Conservation (phyloP, 35 echinoderm and acorn worm species). For the Apostichopus japonicus region DNA sequence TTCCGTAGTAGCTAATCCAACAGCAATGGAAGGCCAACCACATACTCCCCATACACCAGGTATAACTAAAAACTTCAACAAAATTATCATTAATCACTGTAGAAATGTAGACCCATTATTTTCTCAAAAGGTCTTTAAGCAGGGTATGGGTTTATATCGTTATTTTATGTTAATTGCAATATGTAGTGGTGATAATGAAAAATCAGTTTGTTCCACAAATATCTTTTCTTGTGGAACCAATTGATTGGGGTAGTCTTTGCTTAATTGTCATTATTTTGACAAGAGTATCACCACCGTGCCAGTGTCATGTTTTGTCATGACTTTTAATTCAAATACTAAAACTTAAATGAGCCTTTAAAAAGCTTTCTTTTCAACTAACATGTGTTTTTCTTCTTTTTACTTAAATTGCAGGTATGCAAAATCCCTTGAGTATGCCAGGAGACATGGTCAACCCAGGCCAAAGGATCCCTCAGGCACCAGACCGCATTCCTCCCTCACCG, state of each 20-base stretch:
- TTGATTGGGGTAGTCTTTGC: no score
- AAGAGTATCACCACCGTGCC: no score
- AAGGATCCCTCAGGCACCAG: conserved; percentile 39
- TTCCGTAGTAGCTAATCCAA: conserved; percentile 4
- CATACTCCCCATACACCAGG: conserved; percentile 25
- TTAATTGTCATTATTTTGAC: no score
- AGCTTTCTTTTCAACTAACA: not conserved
- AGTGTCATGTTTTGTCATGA: no score
- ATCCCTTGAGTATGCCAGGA: conserved; percentile 17
- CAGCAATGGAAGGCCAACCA: conserved; percentile 32
- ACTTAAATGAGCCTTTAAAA: not conserved
- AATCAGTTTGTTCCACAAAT: no score
- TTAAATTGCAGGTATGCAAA: conserved; percentile 27
- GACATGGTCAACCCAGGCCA: conserved; percentile 49
- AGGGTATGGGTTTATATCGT: no score
- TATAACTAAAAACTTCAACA: not conserved
- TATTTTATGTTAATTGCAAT: no score
- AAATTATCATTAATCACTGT: not conserved
- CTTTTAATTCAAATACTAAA: not conserved
- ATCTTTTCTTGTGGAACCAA: no score
- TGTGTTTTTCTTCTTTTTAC: conserved; percentile 1
- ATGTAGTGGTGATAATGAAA: no score
- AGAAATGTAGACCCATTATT: no score
- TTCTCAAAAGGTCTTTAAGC: no score
- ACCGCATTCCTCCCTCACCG: conserved; percentile 58